Evolutionary conservation across 2,797 vertebrate genomes (phyloP).

Genomic region (Lophotriccus pileatus): DNA sequence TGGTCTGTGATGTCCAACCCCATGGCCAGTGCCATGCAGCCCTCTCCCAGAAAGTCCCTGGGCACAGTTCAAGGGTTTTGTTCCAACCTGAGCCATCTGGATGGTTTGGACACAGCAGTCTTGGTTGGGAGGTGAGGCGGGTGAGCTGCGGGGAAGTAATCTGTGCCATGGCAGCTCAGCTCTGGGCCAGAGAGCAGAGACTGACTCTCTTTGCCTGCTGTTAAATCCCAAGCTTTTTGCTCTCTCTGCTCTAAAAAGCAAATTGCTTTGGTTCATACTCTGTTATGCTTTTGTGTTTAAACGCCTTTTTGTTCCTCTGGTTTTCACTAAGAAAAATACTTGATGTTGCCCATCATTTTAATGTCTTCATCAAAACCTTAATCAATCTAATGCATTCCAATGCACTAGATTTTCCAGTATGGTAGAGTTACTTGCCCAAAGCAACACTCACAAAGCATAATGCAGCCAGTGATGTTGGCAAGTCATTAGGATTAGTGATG

Average conservation of each 20-base stretch:
- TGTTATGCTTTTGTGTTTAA: neutral
- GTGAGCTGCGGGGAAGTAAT: neutral
- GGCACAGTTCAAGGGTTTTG: neutral
- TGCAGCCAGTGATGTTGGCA: neutral
- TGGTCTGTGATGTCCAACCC: neutral
- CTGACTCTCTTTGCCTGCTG: neutral
- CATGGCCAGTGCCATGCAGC: fast-evolving
- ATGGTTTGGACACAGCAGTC: fast-evolving
- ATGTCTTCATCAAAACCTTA: neutral
- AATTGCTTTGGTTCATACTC: neutral
- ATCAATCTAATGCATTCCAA: neutral
- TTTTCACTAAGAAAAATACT: neutral
- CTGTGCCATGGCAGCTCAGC: neutral
- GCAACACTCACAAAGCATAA: neutral
- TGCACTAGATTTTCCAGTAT: neutral
- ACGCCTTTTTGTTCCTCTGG: neutral
- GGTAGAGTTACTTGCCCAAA: neutral
- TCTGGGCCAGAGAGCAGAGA: neutral
- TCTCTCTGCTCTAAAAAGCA: neutral
- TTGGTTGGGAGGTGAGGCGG: neutral
- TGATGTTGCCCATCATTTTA: neutral
- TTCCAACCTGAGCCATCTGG: neutral
- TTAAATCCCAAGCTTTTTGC: neutral
- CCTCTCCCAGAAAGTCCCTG: neutral
- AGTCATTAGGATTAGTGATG: neutral